Conservation (phyloP, 2,113 vertebrate species). For the Dipodomys stephensi region DNA sequence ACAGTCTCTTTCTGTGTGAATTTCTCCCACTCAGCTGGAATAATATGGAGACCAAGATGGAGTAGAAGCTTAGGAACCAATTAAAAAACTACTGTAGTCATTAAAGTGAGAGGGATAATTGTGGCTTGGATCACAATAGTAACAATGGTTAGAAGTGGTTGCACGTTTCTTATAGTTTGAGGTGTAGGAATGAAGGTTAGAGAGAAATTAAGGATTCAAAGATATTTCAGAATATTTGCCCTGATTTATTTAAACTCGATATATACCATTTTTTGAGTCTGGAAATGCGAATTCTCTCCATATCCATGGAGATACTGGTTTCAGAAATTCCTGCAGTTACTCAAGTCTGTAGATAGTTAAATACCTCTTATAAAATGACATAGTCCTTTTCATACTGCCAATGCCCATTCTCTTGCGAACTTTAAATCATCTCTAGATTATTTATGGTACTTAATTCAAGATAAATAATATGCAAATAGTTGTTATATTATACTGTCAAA, state of each 20-base stretch:
- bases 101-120: background rate
- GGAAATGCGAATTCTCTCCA: background rate
- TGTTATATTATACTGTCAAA: no score
- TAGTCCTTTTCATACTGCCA: no score
- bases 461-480: no score
- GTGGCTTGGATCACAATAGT: background rate
- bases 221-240: background rate
- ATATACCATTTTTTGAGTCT: background rate
- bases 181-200: background rate
- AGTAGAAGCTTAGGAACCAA: no score
- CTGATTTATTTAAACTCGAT: background rate
- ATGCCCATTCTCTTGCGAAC: no score
- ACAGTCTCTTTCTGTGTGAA: rapidly evolving
- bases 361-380: no score
- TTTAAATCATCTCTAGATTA: no score
- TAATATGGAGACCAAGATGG: rapidly evolving
- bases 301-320: background rate
- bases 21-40: background rate
- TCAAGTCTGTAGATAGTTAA: no score
- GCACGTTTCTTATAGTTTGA: background rate
- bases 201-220: background rate
- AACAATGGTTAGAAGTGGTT: background rate
- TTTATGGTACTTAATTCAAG: no score
- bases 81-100: background rate
- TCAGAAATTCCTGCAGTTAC: no score